Evolutionary conservation across 2,797 vertebrate genomes (phyloP), one percentile per base, ranked within the genome.

Genomic region (Eulemur rubriventer): DNA sequence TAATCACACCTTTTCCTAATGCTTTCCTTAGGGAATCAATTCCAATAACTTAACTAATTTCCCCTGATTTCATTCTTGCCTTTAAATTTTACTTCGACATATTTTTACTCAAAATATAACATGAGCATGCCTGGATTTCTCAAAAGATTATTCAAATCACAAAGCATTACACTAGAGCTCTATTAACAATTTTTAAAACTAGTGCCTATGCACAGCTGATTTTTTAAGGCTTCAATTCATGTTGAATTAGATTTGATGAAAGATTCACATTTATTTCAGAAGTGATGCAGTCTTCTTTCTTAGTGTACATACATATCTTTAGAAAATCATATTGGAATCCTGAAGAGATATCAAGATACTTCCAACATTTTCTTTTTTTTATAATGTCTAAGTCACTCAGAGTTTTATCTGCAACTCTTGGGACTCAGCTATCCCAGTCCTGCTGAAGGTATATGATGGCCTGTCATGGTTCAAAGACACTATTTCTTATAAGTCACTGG

Each of bases 401-500:
- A 89, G 11, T 88, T 96, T 93, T 90, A 83, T 89, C 50, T 93
- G 20, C 22, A 73, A 52, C 83, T 87, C 87, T 78, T 92, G 92
- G 55, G 83, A 81, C 20, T 3, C 43, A 81, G 35, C 10, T 78
- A 22, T 76, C 52, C 83, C 43, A 90, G 11, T 93, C 93, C 41
- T 78, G 33, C 65, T 95, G 75, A 94, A 95, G 33, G 57, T n/a
- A 63, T 84, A 84, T 78, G 61, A 96, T 93, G 52, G 7, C 20
- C 38, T 93, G 59, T 91, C 92, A 88, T 90, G 28, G 41, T 76
- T 96, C 72, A 87, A 88, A 93, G 55, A 85, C 30, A 69, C 26
- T 73, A 50, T 96, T 96, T 91, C 50, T 96, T 61, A 55, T 72
- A 96, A 96, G n/a, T 87, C 57, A 90, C 61, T 85, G 30, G 3